phyloP scores from a whole-genome alignment of 2,888 invertebrate species.

The Belgica antarctica region DNA sequence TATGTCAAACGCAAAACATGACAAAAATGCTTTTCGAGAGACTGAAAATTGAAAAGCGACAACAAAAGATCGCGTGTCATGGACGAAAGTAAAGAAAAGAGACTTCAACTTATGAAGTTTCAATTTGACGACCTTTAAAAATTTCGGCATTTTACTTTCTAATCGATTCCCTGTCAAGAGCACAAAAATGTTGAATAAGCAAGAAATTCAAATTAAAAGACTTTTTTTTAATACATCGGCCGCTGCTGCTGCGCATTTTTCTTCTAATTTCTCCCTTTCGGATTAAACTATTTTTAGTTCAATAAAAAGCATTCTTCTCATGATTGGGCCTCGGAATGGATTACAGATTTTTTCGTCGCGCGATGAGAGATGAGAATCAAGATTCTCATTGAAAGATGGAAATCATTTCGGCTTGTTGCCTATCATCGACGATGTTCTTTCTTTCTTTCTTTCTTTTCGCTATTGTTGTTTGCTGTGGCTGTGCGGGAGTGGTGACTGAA shows the following conservation, averaged over 20 bases:
- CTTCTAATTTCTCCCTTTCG: conserved; percentile 24
- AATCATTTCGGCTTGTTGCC: conserved; percentile 3
- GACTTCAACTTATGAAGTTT: no score
- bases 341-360: conserved; percentile 8
- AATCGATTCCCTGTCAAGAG: conserved; percentile 24
- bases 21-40: conserved; percentile 9
- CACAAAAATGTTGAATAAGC: background rate
- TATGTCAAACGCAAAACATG: conserved; percentile 13
- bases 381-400: no score
- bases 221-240: conserved; percentile 1
- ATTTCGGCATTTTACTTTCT: conserved; percentile 40
- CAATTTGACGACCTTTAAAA: conserved; percentile 28
- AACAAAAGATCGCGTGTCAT: conserved; percentile 7
- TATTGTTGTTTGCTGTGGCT: no score
- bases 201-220: conserved; percentile 15
- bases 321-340: background rate
- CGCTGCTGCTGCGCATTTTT: background rate
- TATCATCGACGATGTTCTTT: conserved; percentile 6
- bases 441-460: no score
- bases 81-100: conserved; percentile 4
- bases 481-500: no score
- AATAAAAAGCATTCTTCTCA: conserved; percentile 31
- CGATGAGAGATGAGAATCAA: no score
- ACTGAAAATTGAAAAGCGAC: conserved; percentile 19
- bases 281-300: conserved; percentile 29